Base-by-base conservation (phyloP, 2,797 vertebrate genomes). In the Glyptemys insculpta region DNA sequence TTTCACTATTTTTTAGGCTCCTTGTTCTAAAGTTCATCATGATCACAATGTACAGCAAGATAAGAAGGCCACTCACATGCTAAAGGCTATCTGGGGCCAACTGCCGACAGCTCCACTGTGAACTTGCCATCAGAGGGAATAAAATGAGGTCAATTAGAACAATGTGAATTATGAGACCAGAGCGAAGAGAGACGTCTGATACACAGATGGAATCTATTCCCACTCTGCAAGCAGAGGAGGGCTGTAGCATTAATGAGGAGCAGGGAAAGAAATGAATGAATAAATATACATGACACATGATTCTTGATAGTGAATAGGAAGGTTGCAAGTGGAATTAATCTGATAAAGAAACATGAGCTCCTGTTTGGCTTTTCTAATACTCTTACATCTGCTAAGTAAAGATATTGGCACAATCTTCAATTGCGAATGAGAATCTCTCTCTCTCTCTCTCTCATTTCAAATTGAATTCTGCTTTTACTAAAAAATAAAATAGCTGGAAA, bases 241-340 rank as follows among this genome's bases (percentile, higher is more conserved):
- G 86, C n/a, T 2, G 5, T 2, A 19, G 50, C 27, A 31, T 83
- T 91, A 54, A 57, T 50, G 15, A 49, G 12, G 27, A 47, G 44
- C 21, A 72, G 41, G 72, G 41, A 27, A 47, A 76, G 25, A 14
- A 83, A 4, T 19, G 31, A 88, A 83, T 15, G 41, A 44, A 76
- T 79, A 2, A 16, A 6, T 54, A 29, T 62, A 59, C 50, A 31
- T 16, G 47, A 59, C 0, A 0, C 8, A 49, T 16, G 56, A 52
- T 44, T 29, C 72, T 72, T 41, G 57, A 12, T 74, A 21, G 50
- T 52, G 11, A 65, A 87, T 68, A 54, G 80, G 10, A 31, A 87
- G 65, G 59, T 4, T 50, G 87, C n/a, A 21, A 29, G 27, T 0
- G 0, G 65, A 53, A 5, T 31, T 49, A 44, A 47, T 0, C 0